Evolutionary conservation across 2,888 invertebrate genomes (phyloP).

Genomic region (Rhagophthalmus giganteus): DNA sequence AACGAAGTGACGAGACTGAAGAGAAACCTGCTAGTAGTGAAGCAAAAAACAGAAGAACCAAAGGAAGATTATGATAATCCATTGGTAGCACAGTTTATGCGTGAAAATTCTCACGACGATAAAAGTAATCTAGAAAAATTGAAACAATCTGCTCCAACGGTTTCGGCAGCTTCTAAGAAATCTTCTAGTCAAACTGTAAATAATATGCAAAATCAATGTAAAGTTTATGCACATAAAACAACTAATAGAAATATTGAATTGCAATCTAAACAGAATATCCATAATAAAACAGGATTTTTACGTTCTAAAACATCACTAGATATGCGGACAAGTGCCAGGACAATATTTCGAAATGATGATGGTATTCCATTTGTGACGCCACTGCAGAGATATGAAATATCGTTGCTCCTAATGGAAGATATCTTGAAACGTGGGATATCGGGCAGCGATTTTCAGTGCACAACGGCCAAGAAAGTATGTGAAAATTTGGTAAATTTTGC

Average conservation of each 20-base stretch:
- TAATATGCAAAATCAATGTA: neutral
- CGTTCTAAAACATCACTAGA: slow-evolving; percentile 54
- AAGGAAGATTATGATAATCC: slow-evolving; percentile 47
- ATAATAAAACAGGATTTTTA: slow-evolving; percentile 40
- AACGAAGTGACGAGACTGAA: neutral
- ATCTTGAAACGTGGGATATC: slow-evolving; percentile 63
- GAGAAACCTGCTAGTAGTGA: too few relatives aligned
- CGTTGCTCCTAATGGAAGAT: slow-evolving; percentile 75
- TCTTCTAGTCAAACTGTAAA: slow-evolving; percentile 4
- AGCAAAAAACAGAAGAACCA: too few relatives aligned
- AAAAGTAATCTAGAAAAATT: slow-evolving; percentile 15
- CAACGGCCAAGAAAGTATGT: slow-evolving; percentile 67
- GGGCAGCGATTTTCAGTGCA: slow-evolving; percentile 62
- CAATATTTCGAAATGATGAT: slow-evolving; percentile 56
- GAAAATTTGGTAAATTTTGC: slow-evolving; percentile 78
- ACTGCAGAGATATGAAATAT: slow-evolving; percentile 73
- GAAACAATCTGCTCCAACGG: neutral
- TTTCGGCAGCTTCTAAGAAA: slow-evolving; percentile 10
- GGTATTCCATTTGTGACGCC: slow-evolving; percentile 72
- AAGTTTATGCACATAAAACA: neutral
- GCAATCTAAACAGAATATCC: neutral
- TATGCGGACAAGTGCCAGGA: slow-evolving; percentile 39
- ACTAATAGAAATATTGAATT: slow-evolving; percentile 26
- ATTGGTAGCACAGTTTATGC: slow-evolving; percentile 48
- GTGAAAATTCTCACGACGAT: slow-evolving; percentile 45